Conservation (phyloP, 2,797 vertebrate species). For the Rhyacichthys aspro region DNA sequence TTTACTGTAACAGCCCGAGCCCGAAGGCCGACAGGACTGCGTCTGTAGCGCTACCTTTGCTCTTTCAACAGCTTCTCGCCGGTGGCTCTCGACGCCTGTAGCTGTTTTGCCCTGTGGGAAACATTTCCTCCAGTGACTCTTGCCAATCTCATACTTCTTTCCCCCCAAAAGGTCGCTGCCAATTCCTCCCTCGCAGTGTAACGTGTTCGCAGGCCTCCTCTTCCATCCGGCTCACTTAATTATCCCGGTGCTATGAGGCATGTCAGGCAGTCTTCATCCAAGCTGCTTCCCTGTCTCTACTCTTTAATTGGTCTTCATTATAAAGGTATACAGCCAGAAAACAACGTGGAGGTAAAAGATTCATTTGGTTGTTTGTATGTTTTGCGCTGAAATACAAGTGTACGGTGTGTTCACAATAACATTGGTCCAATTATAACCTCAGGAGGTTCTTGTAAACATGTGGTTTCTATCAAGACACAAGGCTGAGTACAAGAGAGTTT, state of each 20-base stretch:
- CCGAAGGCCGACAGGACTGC: conserved; percentile 45
- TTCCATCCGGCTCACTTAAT: conserved; percentile 75
- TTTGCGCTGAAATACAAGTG: conserved; percentile 28
- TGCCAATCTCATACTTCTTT: conserved; percentile 63
- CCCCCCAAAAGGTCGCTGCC: conserved; percentile 61
- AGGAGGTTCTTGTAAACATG: conserved; percentile 20
- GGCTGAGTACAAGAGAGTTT: neutral
- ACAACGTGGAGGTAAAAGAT: conserved; percentile 45
- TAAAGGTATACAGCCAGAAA: conserved; percentile 57
- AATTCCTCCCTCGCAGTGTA: conserved; percentile 55
- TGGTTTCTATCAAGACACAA: conserved; percentile 2
- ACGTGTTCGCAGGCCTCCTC: conserved; percentile 48
- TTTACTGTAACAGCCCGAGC: conserved; percentile 52
- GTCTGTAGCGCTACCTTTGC: conserved; percentile 40
- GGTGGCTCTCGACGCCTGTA: conserved; percentile 55
- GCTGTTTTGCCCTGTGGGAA: conserved; percentile 74
- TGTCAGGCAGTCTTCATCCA: conserved; percentile 70
- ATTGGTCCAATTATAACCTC: conserved; percentile 43
- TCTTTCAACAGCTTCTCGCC: conserved; percentile 54
- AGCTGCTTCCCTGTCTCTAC: conserved; percentile 57
- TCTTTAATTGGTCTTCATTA: conserved; percentile 82
- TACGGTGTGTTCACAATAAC: conserved; percentile 53
- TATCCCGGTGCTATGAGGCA: conserved; percentile 77
- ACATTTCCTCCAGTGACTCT: conserved; percentile 60
- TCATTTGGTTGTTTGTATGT: conserved; percentile 37